Percentiles rank a stretch among this genome's conserved stretches.
These are phyloP conservation scores for Drosophila watanabei DNA, from an alignment of 1,140 invertebrate genomes.

Conservation along the genomic window DNA sequence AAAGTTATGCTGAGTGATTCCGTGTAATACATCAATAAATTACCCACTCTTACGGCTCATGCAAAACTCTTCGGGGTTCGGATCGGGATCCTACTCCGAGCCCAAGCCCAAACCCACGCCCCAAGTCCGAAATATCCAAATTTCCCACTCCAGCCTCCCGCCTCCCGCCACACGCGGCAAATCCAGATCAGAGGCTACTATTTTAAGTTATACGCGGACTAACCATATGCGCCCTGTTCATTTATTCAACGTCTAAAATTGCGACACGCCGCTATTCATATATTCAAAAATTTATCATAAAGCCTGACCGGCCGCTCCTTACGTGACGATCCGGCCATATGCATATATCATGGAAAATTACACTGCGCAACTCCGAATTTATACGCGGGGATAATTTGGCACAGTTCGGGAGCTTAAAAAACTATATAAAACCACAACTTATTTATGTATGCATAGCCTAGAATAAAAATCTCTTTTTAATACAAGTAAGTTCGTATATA, in stretches of 20 bases:
- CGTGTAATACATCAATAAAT: slow-evolving; percentile 82
- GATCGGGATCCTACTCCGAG: slow-evolving; percentile 42
- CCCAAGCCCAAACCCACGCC: slow-evolving; percentile 26
- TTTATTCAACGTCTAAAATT: slow-evolving; percentile 78
- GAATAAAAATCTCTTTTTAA: neutral
- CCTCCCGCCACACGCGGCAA: neutral
- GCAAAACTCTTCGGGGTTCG: slow-evolving; percentile 51
- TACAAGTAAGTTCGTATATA: neutral
- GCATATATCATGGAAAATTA: slow-evolving; percentile 38
- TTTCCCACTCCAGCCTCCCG: slow-evolving; percentile 32
- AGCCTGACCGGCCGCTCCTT: slow-evolving; percentile 60
- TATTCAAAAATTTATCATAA: slow-evolving; percentile 84
- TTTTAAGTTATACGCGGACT: slow-evolving; percentile 77
- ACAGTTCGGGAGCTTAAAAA: neutral
- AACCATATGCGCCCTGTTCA: slow-evolving; percentile 61
- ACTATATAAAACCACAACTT: neutral
- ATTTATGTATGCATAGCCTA: neutral
- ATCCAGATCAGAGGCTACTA: slow-evolving; percentile 53
- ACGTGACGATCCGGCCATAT: slow-evolving; percentile 59
- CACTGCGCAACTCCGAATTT: slow-evolving; percentile 28
- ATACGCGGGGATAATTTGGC: slow-evolving; percentile 16
- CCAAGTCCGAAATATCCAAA: slow-evolving; percentile 43
- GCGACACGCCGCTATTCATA: slow-evolving; percentile 78
- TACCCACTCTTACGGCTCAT: slow-evolving; percentile 59
- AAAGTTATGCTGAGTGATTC: slow-evolving; percentile 84